A percentile compares a stretch with the other conserved stretches of the same genome.
Evolutionary conservation across 2,797 vertebrate genomes (phyloP).

Genomic region (Sebastes kiyomatsui): DNA sequence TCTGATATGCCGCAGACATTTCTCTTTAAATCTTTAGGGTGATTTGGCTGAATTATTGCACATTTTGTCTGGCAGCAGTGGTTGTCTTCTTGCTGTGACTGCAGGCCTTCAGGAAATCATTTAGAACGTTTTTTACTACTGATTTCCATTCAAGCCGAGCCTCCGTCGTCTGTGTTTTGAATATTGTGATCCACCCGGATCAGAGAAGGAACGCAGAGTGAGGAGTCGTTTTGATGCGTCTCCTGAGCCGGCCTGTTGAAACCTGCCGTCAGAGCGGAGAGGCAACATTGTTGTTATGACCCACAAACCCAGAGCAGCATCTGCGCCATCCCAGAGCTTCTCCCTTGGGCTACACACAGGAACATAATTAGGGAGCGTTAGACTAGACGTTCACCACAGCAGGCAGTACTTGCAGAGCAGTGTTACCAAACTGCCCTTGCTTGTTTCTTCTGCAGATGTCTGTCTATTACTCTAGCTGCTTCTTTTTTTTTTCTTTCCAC

Average conservation of each 20-base stretch:
- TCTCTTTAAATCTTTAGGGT: background rate
- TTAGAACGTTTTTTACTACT: background rate
- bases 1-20: background rate
- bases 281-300: conserved; percentile 16
- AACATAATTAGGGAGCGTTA: background rate
- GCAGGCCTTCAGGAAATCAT: background rate
- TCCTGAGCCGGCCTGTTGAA: conserved; percentile 47
- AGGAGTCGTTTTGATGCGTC: background rate
- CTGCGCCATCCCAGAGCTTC: background rate
- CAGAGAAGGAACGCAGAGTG: background rate
- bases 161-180: background rate
- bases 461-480: background rate
- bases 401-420: background rate
- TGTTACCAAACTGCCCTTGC: background rate
- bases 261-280: conserved; percentile 19
- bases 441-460: background rate
- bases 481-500: background rate
- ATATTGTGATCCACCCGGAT: background rate
- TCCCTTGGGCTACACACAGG: background rate
- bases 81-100: background rate
- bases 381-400: background rate
- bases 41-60: background rate
- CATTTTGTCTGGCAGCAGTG: background rate
- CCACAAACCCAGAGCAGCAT: conserved; percentile 29
- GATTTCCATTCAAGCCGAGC: background rate